These are phyloP conservation scores for Anoplolepis gracilipes DNA, from an alignment of 1,140 invertebrate genomes.

Conservation along the genomic window DNA sequence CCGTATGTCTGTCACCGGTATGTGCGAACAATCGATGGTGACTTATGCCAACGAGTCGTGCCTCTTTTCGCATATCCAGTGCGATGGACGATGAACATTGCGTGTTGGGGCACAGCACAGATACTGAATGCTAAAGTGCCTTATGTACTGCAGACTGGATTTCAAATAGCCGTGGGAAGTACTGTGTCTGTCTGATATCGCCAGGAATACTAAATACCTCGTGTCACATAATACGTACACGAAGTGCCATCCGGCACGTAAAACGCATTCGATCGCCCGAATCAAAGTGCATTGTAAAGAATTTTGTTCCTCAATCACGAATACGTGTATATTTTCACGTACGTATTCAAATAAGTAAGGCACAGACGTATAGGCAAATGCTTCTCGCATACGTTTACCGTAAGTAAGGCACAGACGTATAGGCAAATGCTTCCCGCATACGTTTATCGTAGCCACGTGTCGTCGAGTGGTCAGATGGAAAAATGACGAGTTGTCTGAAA, in stretches of 20 bases:
- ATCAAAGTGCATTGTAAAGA: conserved; percentile 62
- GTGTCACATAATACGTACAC: conserved; percentile 5
- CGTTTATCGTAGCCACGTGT: conserved; percentile 71
- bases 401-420: conserved; percentile 60
- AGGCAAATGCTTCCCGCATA: conserved; percentile 65
- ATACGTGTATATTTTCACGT: neutral
- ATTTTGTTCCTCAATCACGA: conserved; percentile 40
- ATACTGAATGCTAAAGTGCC: conserved; percentile 76
- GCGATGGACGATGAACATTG: conserved; percentile 63
- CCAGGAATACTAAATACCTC: conserved; percentile 80
- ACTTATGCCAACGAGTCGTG: conserved; percentile 44
- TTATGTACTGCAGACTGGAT: conserved; percentile 73
- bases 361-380: conserved; percentile 52
- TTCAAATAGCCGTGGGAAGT: conserved; percentile 85
- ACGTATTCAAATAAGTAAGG: conserved; percentile 67
- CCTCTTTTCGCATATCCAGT: conserved; percentile 71
- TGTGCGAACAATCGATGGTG: conserved; percentile 27
- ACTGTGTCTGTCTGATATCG: conserved; percentile 74
- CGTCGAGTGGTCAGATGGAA: conserved; percentile 77
- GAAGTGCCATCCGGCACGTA: conserved; percentile 54
- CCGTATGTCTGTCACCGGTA: conserved; percentile 7
- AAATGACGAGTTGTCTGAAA: conserved; percentile 80
- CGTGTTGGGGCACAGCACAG: conserved; percentile 71
- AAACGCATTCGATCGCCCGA: conserved; percentile 54
- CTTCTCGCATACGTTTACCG: conserved; percentile 64